Percentiles rank a stretch among this genome's conserved stretches.
phyloP scores from a whole-genome alignment of 2,888 invertebrate genomes.

The Caenorhabditis imperialis region DNA sequence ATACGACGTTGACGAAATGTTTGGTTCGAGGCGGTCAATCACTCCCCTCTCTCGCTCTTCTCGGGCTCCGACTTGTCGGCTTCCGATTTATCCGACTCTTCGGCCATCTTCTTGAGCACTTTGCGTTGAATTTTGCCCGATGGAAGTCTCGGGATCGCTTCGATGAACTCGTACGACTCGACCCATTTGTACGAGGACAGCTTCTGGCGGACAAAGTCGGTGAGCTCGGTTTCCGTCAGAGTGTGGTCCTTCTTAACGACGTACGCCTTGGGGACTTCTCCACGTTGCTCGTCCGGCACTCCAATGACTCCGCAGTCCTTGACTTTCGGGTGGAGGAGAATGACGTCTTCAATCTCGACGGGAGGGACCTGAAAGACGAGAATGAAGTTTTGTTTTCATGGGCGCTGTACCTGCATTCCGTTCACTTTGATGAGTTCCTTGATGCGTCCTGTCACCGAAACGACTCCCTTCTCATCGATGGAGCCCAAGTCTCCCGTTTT shows the following conservation, averaged over 20 bases:
- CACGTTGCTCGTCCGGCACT: conserved; percentile 39
- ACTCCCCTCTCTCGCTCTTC: no score
- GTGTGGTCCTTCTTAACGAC: conserved; percentile 54
- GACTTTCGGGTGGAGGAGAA: conserved; percentile 56
- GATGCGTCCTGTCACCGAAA: conserved; percentile 44
- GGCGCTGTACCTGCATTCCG: conserved; percentile 47
- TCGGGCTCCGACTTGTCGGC: not conserved
- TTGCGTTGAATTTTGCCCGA: conserved; percentile 50
- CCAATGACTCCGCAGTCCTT: conserved; percentile 60
- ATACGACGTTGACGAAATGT: no score
- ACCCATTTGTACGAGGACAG: conserved; percentile 56
- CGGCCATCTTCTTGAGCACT: conserved; percentile 25
- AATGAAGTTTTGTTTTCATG: no score
- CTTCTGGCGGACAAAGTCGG: conserved; percentile 42
- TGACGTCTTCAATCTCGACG: conserved; percentile 57
- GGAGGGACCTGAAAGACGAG: conserved; percentile 54
- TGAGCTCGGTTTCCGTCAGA: conserved; percentile 38
- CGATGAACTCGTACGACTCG: conserved; percentile 48
- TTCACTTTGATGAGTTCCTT: conserved; percentile 57
- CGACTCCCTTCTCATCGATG: conserved; percentile 41
- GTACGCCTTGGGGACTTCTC: conserved; percentile 58
- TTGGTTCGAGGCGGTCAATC: no score
- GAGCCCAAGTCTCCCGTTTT: conserved; percentile 53
- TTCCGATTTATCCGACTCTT: conserved; percentile 1
- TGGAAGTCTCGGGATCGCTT: conserved; percentile 47